A percentile compares a stretch with the other conserved stretches of the same genome.
phyloP scores from a whole-genome alignment of 23 tunicate genomes.

The Ascidia mentula region DNA sequence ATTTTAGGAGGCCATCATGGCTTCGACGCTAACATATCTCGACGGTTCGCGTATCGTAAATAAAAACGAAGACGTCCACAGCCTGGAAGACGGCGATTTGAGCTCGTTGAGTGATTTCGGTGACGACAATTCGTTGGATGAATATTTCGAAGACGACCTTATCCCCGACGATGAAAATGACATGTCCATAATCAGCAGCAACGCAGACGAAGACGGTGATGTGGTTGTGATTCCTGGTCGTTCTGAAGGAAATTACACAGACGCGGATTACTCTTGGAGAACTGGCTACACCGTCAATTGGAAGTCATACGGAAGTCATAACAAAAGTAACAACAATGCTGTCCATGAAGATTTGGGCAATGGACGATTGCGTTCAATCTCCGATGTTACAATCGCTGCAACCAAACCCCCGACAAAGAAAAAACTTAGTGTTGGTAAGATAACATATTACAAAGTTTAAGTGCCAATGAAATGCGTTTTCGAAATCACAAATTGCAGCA shows the following conservation, averaged over 20 bases:
- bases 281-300: conserved; percentile 22
- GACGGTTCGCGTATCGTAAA: not conserved
- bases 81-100: not conserved
- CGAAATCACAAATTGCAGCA: no score
- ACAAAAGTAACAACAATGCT: not conserved
- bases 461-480: no score
- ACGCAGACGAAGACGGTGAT: conserved; percentile 11
- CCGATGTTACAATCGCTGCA: not conserved
- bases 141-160: conserved; percentile 14
- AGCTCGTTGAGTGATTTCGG: not conserved
- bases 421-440: conserved; percentile 14
- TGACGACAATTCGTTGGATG: not conserved
- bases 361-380: not conserved
- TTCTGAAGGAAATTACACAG: conserved; percentile 6
- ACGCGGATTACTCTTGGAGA: conserved; percentile 21
- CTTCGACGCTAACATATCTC: not conserved
- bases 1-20: not conserved
- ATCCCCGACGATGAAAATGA: not conserved
- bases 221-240: conserved; percentile 7
- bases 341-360: not conserved
- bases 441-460: no score
- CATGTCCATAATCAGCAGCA: not conserved
- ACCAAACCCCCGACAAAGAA: not conserved
- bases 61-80: not conserved
- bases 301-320: conserved; percentile 7